Base-by-base conservation (phyloP, 2,797 vertebrate species). In the Cuculus canorus region DNA sequence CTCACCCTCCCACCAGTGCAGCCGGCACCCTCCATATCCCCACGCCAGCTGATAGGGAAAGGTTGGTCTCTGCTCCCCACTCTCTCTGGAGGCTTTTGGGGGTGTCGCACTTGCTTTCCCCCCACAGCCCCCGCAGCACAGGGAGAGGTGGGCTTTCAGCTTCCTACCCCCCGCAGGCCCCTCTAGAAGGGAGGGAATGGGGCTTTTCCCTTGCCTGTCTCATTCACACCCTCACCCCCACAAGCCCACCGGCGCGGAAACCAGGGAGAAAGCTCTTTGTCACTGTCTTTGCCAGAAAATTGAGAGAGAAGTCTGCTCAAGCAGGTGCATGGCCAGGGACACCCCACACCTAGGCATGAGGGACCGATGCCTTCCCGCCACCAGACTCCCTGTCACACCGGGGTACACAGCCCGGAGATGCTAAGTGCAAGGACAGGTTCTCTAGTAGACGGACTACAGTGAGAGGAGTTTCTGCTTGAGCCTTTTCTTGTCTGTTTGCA, bases 51-150 rank as follows among this genome's bases (percentile, higher is more conserved):
- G n/a, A 19, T 22, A 43, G 81, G 61, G 33, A 65, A 27, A 37
- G 66, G 2, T 10, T 5, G 41, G 10, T 25, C 48, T 45, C 65
- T 2, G 13, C 69, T 92, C 27, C 59, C 37, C 0, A 0, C 75
- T 68, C 70, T 69, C 52, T 41, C 70, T 4, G 4, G 35, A 61
- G 78, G 32, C 18, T 80, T 63, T 50, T 63, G 10, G 1, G 9
- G 41, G 24, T 71, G 70, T 66, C 3, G 0, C 2, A 2, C 61
- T 65, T 53, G 52, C 64, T 59, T 41, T 81, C 43, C 65, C 75
- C 2, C 5, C 56, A 35, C 4, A 9, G 50, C 37, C 78, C 17
- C 41, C 4, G 0, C 7, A 2, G 65, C 7, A 1, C 0, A 1
- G 37, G 53, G 53, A 89, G 32, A 48, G 50, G 30, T 79, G 72